Evolutionary conservation across 2,888 invertebrate genomes (phyloP).

Genomic region (Slavum lentiscoides): DNA sequence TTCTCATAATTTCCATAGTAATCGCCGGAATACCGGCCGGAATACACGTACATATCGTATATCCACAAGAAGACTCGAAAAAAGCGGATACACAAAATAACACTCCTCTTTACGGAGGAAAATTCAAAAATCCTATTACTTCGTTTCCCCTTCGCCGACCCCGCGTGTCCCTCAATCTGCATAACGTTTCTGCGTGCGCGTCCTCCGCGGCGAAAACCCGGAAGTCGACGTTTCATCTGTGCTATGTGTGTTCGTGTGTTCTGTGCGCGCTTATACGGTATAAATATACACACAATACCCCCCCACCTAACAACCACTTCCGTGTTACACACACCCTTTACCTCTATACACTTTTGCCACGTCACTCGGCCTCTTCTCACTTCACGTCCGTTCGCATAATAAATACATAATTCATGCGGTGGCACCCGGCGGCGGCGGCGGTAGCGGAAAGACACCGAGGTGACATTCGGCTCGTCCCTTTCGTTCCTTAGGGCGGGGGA

Average conservation of each 20-base stretch:
- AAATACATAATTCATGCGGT: constrained; percentile 47
- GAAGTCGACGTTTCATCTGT: constrained; percentile 34
- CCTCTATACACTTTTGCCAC: not conserved
- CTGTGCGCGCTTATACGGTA: not conserved
- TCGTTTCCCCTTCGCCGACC: not conserved
- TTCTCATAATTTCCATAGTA: too few species aligned
- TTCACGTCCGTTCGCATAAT: constrained; percentile 19
- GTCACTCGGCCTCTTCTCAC: not conserved
- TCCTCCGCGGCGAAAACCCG: constrained; percentile 19
- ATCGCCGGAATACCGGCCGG: not conserved
- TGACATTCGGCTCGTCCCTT: too few species aligned
- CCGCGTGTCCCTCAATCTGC: too few species aligned
- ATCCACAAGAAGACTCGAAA: too few species aligned
- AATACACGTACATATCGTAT: too few species aligned
- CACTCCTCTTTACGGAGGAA: not conserved
- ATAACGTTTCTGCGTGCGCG: not conserved
- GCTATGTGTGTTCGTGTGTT: not conserved
- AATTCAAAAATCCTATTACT: constrained; percentile 18
- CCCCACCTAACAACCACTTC: constrained; percentile 23
- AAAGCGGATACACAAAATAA: not conserved
- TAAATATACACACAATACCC: constrained; percentile 38
- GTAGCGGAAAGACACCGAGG: too few species aligned
- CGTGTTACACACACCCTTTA: constrained; percentile 27
- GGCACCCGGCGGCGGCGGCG: constrained; percentile 33
- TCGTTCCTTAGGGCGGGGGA: too few species aligned